Conservation (phyloP, 2,113 vertebrate species). For the Syngnathus typhle region DNA sequence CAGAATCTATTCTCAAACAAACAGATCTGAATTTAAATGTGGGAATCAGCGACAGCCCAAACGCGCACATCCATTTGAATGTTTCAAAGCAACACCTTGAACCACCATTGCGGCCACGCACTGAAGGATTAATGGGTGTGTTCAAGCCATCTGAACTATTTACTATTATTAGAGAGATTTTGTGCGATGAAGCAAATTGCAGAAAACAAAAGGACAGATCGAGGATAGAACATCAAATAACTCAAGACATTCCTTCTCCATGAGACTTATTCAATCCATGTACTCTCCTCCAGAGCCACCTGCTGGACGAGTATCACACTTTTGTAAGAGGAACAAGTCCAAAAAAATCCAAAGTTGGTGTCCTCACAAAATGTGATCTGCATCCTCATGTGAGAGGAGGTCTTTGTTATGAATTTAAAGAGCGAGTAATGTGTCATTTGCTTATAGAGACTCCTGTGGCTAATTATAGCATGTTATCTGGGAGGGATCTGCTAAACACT, state of each 20-base stretch:
- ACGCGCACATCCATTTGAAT: conserved; percentile 14
- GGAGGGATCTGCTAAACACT: conserved; percentile 28
- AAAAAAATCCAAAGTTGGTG: conserved; percentile 23
- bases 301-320: conserved; percentile 31
- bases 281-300: not conserved
- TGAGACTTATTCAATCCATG: not conserved
- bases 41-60: conserved; percentile 2
- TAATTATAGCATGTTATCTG: conserved; percentile 53
- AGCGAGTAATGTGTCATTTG: conserved; percentile 43
- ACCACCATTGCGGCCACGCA: not conserved
- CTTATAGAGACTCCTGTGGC: conserved; percentile 24
- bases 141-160: not conserved
- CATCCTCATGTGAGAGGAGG: conserved; percentile 48
- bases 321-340: conserved; percentile 44
- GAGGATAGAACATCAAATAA: not conserved
- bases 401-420: conserved; percentile 45
- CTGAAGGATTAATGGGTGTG: conserved; percentile 16
- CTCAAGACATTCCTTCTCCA: too few species aligned
- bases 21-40: not conserved
- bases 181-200: conserved; percentile 6
- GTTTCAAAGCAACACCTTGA: conserved; percentile 24
- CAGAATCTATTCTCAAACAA: conserved; percentile 5
- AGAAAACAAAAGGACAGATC: not conserved
- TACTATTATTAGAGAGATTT: conserved; percentile 15
- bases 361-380: conserved; percentile 33